These are phyloP conservation scores for Pseudonaja textilis DNA, from an alignment of 2,113 vertebrate genomes.

Conservation along the genomic window DNA sequence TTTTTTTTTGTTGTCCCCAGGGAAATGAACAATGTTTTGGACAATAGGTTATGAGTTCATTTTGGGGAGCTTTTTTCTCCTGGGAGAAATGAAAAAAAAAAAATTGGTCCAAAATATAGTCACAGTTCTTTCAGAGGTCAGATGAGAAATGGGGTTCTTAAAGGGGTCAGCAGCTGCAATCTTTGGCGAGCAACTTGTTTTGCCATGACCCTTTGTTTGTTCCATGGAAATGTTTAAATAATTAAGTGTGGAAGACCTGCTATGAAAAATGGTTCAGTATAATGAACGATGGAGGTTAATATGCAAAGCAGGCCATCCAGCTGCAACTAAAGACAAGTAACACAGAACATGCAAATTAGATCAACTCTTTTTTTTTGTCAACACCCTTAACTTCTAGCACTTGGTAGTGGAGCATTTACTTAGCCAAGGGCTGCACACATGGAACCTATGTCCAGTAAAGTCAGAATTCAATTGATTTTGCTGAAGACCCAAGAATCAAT, in stretches of 20 bases:
- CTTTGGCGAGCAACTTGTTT: conserved; percentile 27
- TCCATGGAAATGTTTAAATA: conserved; percentile 51
- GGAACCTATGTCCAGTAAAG: neutral
- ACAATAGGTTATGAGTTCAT: neutral
- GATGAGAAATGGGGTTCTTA: conserved; percentile 35
- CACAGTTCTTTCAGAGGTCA: conserved; percentile 53
- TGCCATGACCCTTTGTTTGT: conserved; percentile 48
- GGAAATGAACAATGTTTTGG: conserved; percentile 19
- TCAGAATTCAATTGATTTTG: neutral
- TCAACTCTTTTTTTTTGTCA: conserved; percentile 9
- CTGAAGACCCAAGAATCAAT: neutral
- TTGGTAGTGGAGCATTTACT: neutral
- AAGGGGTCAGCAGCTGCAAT: conserved; percentile 52
- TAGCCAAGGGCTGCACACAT: neutral
- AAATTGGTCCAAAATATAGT: conserved; percentile 19
- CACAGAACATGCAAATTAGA: conserved; percentile 29
- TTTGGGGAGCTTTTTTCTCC: neutral
- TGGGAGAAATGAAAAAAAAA: conserved; percentile 29
- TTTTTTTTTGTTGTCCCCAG: conserved; percentile 21
- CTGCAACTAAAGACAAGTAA: conserved; percentile 38
- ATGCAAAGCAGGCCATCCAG: neutral
- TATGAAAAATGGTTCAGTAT: conserved; percentile 15
- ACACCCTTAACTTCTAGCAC: neutral
- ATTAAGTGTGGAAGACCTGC: conserved; percentile 35
- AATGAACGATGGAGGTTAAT: conserved; percentile 25